These are phyloP conservation scores for Lophotriccus pileatus DNA, from an alignment of 2,797 vertebrate genomes.

Conservation along the genomic window DNA sequence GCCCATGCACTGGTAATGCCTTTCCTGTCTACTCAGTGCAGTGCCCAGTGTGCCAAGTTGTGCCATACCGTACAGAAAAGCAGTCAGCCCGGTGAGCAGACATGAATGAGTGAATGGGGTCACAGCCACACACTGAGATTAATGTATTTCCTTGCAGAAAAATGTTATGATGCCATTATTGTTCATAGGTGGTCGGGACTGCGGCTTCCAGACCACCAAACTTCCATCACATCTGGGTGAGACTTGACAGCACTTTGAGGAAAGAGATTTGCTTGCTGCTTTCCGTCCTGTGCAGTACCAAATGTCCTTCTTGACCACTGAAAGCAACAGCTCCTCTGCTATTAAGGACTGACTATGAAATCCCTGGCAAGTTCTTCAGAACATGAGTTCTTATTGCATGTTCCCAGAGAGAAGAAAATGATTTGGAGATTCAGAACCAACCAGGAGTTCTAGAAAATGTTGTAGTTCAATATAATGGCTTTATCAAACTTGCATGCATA, in stretches of 20 bases:
- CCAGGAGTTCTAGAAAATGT: not conserved
- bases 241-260: not conserved
- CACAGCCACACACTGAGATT: not conserved
- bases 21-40: not conserved
- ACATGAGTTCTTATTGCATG: not conserved
- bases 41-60: fast-evolving
- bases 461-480: not conserved
- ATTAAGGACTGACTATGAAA: not conserved
- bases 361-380: not conserved
- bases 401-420: not conserved
- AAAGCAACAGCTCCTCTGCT: not conserved
- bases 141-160: not conserved
- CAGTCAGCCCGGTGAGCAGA: not conserved
- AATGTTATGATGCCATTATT: not conserved
- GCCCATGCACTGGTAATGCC: not conserved
- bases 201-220: not conserved
- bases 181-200: not conserved
- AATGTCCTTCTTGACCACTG: not conserved
- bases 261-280: not conserved
- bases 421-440: not conserved
- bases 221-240: not conserved
- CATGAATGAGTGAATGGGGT: not conserved
- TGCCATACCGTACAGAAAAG: fast-evolving
- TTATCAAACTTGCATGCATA: not conserved
- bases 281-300: not conserved